Conservation (phyloP, 2,113 vertebrate species). For the Sinocyclocheilus maitianheensis region DNA sequence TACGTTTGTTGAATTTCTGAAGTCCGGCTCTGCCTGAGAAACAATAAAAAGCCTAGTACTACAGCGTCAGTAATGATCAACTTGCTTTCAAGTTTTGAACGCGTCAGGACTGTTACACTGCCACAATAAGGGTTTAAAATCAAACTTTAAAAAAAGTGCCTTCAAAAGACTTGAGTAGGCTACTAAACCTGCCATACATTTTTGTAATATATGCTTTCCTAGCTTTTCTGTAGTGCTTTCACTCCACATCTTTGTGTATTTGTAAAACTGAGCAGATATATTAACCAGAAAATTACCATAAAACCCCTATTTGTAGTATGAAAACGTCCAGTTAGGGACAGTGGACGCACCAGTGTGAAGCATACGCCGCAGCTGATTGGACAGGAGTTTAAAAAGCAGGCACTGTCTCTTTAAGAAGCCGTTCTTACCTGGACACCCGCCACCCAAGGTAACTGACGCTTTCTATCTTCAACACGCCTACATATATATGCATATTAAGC, state of each 20-base stretch:
- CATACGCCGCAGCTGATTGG: not conserved
- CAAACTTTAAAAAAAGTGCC: not conserved
- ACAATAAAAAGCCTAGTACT: not conserved
- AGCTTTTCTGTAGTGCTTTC: not conserved
- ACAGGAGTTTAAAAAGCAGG: constrained; percentile 12
- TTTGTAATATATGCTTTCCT: not conserved
- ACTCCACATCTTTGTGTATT: not conserved
- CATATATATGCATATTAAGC: constrained; percentile 29
- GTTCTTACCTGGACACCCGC: constrained; percentile 74
- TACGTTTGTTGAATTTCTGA: not conserved
- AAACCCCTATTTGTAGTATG: not conserved
- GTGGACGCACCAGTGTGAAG: constrained; percentile 5
- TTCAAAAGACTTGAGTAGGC: not conserved
- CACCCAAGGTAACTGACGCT: constrained; percentile 71
- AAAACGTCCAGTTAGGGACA: not conserved
- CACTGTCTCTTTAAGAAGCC: constrained; percentile 72
- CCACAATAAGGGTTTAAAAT: not conserved
- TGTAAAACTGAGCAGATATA: not conserved
- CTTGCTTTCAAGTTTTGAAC: not conserved
- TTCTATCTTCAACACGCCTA: constrained; percentile 50
- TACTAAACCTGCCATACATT: not conserved
- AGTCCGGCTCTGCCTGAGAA: not conserved
- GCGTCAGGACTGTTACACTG: not conserved
- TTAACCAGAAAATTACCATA: not conserved
- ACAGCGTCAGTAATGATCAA: not conserved